Evolutionary conservation across 2,797 vertebrate species (phyloP).

Genomic region (Sebastes cheni): DNA sequence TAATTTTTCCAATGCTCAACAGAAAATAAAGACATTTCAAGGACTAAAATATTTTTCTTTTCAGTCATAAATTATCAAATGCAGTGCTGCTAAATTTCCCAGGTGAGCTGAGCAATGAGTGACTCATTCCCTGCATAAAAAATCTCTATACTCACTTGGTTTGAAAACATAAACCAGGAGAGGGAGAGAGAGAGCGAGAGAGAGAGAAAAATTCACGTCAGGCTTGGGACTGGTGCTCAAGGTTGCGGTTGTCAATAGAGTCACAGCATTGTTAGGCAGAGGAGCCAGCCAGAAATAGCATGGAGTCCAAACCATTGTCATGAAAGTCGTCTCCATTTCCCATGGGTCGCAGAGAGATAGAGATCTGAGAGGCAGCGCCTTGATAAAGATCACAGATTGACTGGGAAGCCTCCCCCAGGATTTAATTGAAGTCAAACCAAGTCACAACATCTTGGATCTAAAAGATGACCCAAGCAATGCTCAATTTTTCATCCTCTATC

Average conservation of each 20-base stretch:
- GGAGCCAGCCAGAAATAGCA: slow-evolving; percentile 73
- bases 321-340: slow-evolving; percentile 82
- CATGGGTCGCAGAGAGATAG: slow-evolving; percentile 78
- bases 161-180: slow-evolving; percentile 5
- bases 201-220: background rate
- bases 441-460: slow-evolving; percentile 84
- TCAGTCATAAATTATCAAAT: slow-evolving; percentile 45
- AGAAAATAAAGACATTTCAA: slow-evolving; percentile 10
- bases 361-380: slow-evolving; percentile 81
- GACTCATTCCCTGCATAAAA: slow-evolving; percentile 25
- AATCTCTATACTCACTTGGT: background rate
- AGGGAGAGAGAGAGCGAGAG: background rate
- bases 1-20: background rate
- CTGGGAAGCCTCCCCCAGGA: slow-evolving; percentile 80
- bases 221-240: slow-evolving; percentile 62
- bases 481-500: slow-evolving; percentile 68
- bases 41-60: slow-evolving; percentile 20
- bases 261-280: slow-evolving; percentile 75
- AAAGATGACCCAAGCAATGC: slow-evolving; percentile 81
- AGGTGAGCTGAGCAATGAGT: slow-evolving; percentile 40
- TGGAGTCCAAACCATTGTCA: slow-evolving; percentile 78
- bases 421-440: slow-evolving; percentile 89
- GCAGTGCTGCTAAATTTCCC: slow-evolving; percentile 46
- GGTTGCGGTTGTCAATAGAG: slow-evolving; percentile 80
- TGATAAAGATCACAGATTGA: slow-evolving; percentile 87